phyloP scores from a whole-genome alignment of 2,888 invertebrate species.

The Nomada goodeniana region DNA sequence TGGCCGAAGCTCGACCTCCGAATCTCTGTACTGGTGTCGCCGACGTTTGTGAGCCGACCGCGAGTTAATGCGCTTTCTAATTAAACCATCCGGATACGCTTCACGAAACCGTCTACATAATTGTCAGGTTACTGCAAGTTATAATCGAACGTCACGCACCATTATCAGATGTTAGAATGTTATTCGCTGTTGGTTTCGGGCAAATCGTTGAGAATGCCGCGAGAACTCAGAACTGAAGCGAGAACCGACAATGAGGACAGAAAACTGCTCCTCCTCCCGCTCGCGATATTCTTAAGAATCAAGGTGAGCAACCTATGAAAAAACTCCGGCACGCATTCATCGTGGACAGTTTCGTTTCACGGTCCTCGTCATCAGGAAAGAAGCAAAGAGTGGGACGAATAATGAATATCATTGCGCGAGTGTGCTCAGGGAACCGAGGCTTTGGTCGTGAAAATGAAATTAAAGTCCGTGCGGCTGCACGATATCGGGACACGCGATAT shows the following conservation, averaged over 20 bases:
- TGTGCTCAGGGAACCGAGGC: not conserved
- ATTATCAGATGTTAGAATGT: not conserved
- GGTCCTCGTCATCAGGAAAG: not conserved
- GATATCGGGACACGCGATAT: constrained; percentile 54
- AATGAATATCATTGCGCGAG: not conserved
- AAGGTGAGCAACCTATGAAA: too few relatives aligned
- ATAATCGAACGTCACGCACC: constrained; percentile 34
- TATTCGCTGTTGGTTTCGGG: too few relatives aligned
- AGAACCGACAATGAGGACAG: too few relatives aligned
- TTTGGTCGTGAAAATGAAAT: constrained; percentile 24
- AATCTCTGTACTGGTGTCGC: constrained; percentile 8
- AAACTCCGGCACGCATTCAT: too few relatives aligned
- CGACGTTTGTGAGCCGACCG: not conserved
- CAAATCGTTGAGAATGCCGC: too few relatives aligned
- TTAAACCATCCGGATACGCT: constrained; percentile 8
- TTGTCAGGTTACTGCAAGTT: not conserved
- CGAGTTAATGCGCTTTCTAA: constrained; percentile 33
- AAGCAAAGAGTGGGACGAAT: not conserved
- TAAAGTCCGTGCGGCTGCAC: constrained; percentile 21
- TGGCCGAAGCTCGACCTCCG: constrained; percentile 8
- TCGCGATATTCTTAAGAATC: too few relatives aligned
- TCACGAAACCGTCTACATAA: too few relatives aligned
- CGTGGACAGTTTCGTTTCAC: too few relatives aligned
- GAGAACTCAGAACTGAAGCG: too few relatives aligned
- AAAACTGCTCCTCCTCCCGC: too few relatives aligned